Base-by-base conservation (phyloP, 64 coral and sea anemone species). In the Exaiptasia diaphana region DNA sequence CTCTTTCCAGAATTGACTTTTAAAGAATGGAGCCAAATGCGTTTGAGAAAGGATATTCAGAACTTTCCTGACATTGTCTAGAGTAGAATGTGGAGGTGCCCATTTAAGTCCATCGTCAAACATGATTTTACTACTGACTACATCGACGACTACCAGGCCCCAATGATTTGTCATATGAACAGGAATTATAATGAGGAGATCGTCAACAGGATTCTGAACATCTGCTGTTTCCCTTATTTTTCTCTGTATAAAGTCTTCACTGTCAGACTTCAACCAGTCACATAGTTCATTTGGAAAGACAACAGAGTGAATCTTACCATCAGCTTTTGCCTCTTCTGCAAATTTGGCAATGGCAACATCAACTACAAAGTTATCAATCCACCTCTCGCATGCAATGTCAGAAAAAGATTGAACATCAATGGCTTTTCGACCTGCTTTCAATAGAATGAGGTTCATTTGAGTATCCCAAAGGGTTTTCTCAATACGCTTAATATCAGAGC, bases 21-120 rank as follows among this genome's bases (percentile, higher is more conserved):
- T 35, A 10, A 80, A 39, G 41, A 38, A 61, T 46, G 52, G 35
- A 24, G 60, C 38, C 17, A 29, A 62, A 62, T 28, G 13, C 46
- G 64, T 32, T 81, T 67, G 55, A 64, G 49, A 58, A 23, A 79
- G 50, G 53, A 81, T 34, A 45, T 23, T 4, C 27, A 67, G 32
- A 31, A 41, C 41, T 3, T 64, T 60, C 46, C 64, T 81, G 33
- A 80, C 21, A 43, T 4, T 27, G 33, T 36, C 40, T 9, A 80
- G 76, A 15, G 57, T 27, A n/a, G 18, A 18, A 62, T 20, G n/a
- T 11, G 76, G 56, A 22, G 45, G 53, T 20, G 13, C 9, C 37
- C 49, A 77, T 1, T n/a, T 54, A 36, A 74, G 73, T 36, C 83
- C 83, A 86, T 87, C 84, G 74, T 87, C 83, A 78, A 88, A 88